phyloP scores from a whole-genome alignment of 2,888 invertebrate genomes.

The Scelioninae gen. 1 region DNA sequence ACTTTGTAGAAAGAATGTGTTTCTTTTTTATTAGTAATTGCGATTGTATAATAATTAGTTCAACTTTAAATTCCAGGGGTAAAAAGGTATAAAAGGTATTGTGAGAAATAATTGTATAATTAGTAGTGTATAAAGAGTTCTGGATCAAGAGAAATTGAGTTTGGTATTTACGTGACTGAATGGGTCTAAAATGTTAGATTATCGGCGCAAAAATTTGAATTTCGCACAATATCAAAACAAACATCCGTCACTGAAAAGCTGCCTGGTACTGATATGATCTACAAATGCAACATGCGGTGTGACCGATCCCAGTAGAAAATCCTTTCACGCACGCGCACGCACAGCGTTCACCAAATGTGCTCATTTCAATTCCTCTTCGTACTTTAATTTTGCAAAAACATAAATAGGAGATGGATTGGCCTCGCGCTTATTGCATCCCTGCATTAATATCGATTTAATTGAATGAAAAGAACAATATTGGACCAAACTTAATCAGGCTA shows the following conservation, averaged over 20 bases:
- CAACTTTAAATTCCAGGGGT: slow-evolving; percentile 3
- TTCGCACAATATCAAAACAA: slow-evolving; percentile 36
- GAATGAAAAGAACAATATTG: slow-evolving; percentile 40
- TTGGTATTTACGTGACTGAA: slow-evolving; percentile 22
- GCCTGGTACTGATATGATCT: slow-evolving; percentile 71
- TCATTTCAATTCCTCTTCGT: slow-evolving; percentile 54
- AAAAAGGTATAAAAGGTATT: neutral
- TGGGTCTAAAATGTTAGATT: slow-evolving; percentile 11
- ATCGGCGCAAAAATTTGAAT: slow-evolving; percentile 30
- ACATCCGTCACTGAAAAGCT: slow-evolving; percentile 64
- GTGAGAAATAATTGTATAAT: neutral
- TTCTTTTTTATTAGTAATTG: slow-evolving; percentile 23
- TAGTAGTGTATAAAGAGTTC: neutral
- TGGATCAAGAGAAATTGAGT: neutral
- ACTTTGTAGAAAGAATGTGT: slow-evolving; percentile 15
- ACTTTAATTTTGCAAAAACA: slow-evolving; percentile 54
- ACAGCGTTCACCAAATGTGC: slow-evolving; percentile 16
- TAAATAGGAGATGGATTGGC: slow-evolving; percentile 49
- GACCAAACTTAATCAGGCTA: slow-evolving; percentile 35
- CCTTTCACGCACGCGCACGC: slow-evolving; percentile 64
- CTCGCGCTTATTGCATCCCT: slow-evolving; percentile 23
- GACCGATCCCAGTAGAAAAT: slow-evolving; percentile 65
- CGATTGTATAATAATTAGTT: slow-evolving; percentile 32
- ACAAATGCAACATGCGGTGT: slow-evolving; percentile 67
- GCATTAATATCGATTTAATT: slow-evolving; percentile 47